Base-by-base conservation (phyloP, 1,140 invertebrate genomes). In the Phortica variegata region DNA sequence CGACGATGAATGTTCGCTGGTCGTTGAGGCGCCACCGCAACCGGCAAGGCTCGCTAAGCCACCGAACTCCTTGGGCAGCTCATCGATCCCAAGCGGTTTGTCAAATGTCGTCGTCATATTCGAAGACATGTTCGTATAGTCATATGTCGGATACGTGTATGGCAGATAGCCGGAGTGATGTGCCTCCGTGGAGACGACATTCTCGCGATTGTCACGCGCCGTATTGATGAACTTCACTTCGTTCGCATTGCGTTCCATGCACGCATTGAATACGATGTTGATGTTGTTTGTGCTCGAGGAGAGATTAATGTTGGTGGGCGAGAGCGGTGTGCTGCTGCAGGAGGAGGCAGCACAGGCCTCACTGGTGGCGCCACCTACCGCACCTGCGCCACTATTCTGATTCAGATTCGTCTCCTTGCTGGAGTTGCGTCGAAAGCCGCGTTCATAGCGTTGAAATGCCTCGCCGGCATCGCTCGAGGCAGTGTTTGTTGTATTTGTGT, bases 141-240 rank as follows among this genome's bases (percentile, higher is more conserved):
- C 72, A n/a, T 75, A 75, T 31, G 58, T 68, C 40, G 68, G 72
- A 56, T 70, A 73, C 13, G 59, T 62, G 29, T 70, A 73, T 1
- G 70, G 60, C 42, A 73, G 20, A 26, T 73, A 73, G 3, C 65
- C 70, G 1, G 58, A 47, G 43, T 73, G 70, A 38, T 73, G 71
- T 2, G 56, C 57, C 37, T 73, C 63, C 7, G 61, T 58, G 5
- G 61, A 66, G 21, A 73, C 56, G 6, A 21, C 26, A 23, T 36
- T 38, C 10, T 47, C 45, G 20, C 34, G 45, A 3, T 4, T 34
- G 32, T n/a, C 21, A 43, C 9, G 1, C 43, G 15, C 6, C 43
- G 53, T 75, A 32, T 75, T 75, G 12, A 75, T 75, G 32, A 75
- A 75, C 49, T 75, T 75, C 37, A 75, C 72, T 53, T 75, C 72